Percentiles rank a stretch among this genome's conserved stretches.
Conservation (phyloP, 2,888 invertebrate genomes). For the Smittia aterrima region DNA sequence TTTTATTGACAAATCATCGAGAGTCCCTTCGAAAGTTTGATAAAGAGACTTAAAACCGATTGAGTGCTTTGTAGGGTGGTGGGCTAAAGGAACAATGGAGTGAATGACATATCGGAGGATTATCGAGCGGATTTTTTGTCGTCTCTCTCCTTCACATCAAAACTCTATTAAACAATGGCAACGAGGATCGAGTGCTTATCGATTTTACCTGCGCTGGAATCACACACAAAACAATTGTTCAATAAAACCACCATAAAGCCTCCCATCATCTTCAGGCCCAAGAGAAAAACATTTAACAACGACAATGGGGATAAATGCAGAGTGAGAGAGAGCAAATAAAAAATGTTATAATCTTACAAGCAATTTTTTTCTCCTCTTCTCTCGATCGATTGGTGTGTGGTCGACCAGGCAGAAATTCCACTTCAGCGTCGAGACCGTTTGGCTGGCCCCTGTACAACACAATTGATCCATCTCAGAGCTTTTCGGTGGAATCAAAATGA, state of each 20-base stretch:
- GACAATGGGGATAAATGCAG: conserved; percentile 34
- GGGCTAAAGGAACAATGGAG: conserved; percentile 24
- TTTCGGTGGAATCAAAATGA: conserved; percentile 39
- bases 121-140: conserved; percentile 18
- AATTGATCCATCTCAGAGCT: neutral
- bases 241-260: conserved; percentile 35
- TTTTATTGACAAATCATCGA: neutral
- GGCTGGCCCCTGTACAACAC: neutral
- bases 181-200: conserved; percentile 40
- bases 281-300: neutral
- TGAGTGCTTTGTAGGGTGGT: neutral
- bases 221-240: conserved; percentile 33
- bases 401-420: conserved; percentile 37
- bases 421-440: neutral
- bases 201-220: conserved; percentile 17
- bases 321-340: conserved; percentile 41
- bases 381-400: conserved; percentile 35
- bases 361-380: neutral
- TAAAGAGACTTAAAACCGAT: too few relatives aligned
- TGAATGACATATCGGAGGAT: conserved; percentile 38
- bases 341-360: conserved; percentile 40
- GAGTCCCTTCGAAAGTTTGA: neutral
- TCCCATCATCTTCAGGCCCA: conserved; percentile 35
- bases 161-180: conserved; percentile 21
- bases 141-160: conserved; percentile 30